phyloP scores from a whole-genome alignment of 2,888 invertebrate genomes.

The Coelinius sp. region DNA sequence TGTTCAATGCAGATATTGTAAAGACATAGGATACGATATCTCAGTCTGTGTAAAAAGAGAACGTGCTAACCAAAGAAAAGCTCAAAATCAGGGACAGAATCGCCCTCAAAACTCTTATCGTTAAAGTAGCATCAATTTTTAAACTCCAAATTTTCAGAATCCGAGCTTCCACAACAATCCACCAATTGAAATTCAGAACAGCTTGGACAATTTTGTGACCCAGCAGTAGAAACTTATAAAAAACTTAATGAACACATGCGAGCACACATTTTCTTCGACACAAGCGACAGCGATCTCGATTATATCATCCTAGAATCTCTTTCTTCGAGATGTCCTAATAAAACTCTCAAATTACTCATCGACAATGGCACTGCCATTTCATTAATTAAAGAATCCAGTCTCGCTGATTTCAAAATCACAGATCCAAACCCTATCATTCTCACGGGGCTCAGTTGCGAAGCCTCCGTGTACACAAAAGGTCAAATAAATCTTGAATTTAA shows the following conservation, averaged over 20 bases:
- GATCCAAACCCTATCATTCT: neutral
- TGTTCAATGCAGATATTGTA: neutral
- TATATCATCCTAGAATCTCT: slow-evolving; percentile 12
- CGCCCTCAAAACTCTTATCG: neutral
- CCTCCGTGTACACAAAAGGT: slow-evolving; percentile 31
- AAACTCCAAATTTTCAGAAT: neutral
- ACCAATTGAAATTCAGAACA: neutral
- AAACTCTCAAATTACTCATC: slow-evolving; percentile 27
- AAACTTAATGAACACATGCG: slow-evolving; percentile 28
- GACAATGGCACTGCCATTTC: slow-evolving; percentile 34
- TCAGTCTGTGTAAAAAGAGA: neutral
- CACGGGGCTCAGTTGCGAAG: neutral
- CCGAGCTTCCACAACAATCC: neutral
- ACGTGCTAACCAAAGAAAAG: neutral
- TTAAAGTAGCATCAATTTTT: neutral
- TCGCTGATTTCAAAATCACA: neutral
- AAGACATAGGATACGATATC: neutral
- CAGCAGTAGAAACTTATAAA: neutral
- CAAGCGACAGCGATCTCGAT: neutral
- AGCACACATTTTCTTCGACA: slow-evolving; percentile 14
- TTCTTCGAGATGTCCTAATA: neutral
- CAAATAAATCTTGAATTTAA: slow-evolving; percentile 13
- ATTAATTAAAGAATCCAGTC: slow-evolving; percentile 1
- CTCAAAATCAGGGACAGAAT: neutral
- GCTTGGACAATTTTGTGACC: neutral